phyloP scores from a whole-genome alignment of 2,113 vertebrate genomes.

The Brevimyrus niger region DNA sequence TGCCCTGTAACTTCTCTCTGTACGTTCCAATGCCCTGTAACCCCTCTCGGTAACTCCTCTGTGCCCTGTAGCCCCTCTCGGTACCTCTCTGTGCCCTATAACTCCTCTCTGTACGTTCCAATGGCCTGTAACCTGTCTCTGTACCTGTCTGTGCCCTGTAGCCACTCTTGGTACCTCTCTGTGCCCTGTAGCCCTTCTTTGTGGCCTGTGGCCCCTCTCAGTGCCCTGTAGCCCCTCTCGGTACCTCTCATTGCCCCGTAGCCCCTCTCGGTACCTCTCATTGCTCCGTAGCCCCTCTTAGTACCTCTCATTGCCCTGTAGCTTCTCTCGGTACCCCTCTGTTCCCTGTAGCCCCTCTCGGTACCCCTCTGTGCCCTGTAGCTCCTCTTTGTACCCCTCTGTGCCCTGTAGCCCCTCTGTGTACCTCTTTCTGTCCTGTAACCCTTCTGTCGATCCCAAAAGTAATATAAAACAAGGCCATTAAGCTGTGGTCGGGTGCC shows the following conservation, averaged over 20 bases:
- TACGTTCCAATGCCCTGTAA: slow-evolving; percentile 11
- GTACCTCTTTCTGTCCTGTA: neutral
- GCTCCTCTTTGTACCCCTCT: slow-evolving; percentile 1
- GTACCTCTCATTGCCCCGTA: neutral
- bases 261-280: neutral
- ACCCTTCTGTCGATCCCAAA: slow-evolving; percentile 37
- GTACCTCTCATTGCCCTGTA: neutral
- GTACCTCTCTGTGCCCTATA: slow-evolving; percentile 16
- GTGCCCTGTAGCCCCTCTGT: neutral
- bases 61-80: neutral
- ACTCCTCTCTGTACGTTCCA: neutral
- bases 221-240: neutral
- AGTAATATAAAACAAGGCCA: slow-evolving; percentile 36
- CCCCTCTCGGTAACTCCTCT: neutral
- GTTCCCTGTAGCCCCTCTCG: neutral
- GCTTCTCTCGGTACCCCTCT: neutral
- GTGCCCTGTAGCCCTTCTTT: neutral
- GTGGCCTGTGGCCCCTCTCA: neutral
- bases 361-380: slow-evolving; percentile 10
- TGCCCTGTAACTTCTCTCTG: neutral
- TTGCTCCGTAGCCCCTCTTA: neutral
- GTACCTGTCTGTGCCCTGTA: slow-evolving; percentile 11
- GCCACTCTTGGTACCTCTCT: neutral
- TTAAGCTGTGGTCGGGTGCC: slow-evolving; percentile 51
- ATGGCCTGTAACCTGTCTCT: neutral